Percentiles rank a stretch among this genome's conserved stretches.
Conservation (phyloP, 2,113 vertebrate genomes). For the Willisornis vidua region DNA sequence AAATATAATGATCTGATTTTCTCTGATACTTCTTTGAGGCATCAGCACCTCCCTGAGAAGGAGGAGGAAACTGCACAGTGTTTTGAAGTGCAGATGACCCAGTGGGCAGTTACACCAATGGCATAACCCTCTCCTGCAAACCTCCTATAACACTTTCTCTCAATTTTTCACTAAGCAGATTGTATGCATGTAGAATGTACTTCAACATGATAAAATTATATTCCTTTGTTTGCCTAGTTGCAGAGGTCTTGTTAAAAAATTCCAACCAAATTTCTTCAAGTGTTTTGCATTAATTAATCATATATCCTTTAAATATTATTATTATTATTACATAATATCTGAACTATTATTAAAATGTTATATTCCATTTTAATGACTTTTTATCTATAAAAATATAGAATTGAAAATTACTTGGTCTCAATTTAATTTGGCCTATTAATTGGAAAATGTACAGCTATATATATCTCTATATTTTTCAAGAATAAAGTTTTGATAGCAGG, state of each 20-base stretch:
- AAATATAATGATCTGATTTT: not conserved
- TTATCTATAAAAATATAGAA: not conserved
- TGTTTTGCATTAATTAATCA: not conserved
- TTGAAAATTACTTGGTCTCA: not conserved
- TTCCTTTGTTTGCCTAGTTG: not conserved
- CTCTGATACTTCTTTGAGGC: not conserved
- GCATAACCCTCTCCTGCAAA: not conserved
- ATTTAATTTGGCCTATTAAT: not conserved
- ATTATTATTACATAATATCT: not conserved
- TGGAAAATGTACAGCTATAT: not conserved
- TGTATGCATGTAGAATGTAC: not conserved
- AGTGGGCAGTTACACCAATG: not conserved
- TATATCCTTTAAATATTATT: not conserved
- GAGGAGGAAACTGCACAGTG: slow-evolving; percentile 8
- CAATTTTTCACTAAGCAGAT: not conserved
- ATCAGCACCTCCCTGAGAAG: slow-evolving; percentile 62
- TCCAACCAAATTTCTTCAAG: not conserved
- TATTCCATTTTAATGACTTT: not conserved
- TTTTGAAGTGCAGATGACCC: not conserved
- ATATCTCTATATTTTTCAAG: not conserved
- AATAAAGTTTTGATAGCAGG: not conserved
- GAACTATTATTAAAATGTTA: not conserved
- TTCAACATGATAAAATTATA: not conserved
- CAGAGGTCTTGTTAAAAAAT: not conserved
- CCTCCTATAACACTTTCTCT: fast-evolving